Conservation (phyloP, 2,113 vertebrate species). For the Brienomyrus brachyistius region DNA sequence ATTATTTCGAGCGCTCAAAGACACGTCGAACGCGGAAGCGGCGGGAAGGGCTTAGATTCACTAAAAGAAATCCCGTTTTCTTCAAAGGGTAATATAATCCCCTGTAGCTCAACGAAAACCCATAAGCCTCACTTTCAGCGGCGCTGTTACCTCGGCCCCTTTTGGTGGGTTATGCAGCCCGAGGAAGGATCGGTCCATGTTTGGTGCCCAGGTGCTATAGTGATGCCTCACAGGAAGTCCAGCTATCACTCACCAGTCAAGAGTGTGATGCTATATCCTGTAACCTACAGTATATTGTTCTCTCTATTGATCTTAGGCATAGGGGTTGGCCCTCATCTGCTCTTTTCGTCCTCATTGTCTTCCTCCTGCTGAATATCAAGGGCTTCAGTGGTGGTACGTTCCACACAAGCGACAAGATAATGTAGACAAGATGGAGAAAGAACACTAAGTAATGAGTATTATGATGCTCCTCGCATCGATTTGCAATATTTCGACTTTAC, state of each 20-base stretch:
- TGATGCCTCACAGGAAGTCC: neutral
- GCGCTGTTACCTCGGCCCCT: neutral
- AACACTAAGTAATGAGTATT: neutral
- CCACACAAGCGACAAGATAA: neutral
- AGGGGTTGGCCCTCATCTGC: neutral
- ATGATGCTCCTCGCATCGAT: neutral
- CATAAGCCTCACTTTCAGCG: neutral
- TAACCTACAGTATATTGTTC: neutral
- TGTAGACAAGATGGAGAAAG: neutral
- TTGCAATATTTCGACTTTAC: neutral
- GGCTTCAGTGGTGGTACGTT: neutral
- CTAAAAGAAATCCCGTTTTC: constrained; percentile 17
- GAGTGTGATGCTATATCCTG: neutral
- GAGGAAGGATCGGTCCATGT: neutral
- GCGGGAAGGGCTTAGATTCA: constrained; percentile 10
- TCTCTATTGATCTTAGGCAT: neutral
- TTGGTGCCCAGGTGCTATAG: neutral
- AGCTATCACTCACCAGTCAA: neutral
- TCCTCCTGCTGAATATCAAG: neutral
- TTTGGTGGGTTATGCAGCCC: too few species aligned
- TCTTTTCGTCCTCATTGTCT: neutral
- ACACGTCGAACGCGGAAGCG: neutral
- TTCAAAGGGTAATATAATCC: constrained; percentile 15
- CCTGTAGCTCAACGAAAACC: neutral
- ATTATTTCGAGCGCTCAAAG: constrained; percentile 11